Percentiles rank a stretch among this genome's conserved stretches.
phyloP scores from a whole-genome alignment of 2,113 vertebrate genomes.

The Lethenteron reissneri region DNA sequence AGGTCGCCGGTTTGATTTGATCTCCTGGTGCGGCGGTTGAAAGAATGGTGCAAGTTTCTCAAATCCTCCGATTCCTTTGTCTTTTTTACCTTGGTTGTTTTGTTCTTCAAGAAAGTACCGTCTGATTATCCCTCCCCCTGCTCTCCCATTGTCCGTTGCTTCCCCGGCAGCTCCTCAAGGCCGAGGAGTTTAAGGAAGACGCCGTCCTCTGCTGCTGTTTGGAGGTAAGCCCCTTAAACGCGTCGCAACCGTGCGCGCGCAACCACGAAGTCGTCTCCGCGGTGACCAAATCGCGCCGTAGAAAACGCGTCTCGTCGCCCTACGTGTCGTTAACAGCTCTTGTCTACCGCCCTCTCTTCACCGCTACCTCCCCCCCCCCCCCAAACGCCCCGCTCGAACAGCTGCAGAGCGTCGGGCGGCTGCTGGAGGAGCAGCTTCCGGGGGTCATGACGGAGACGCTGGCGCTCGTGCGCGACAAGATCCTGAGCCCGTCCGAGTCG shows the following conservation, averaged over 20 bases:
- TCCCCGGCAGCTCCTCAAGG: constrained; percentile 54
- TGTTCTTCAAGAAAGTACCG: too few species aligned
- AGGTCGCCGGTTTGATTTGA: too few species aligned
- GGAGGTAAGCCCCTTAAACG: constrained; percentile 40
- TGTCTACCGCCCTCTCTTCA: neutral
- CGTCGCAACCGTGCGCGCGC: constrained; percentile 1
- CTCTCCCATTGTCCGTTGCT: constrained; percentile 9
- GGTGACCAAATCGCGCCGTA: neutral
- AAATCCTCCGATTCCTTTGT: too few species aligned
- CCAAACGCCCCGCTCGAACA: constrained; percentile 20
- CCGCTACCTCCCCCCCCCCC: neutral
- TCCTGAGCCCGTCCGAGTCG: constrained; percentile 75
- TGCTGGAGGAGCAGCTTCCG: constrained; percentile 86
- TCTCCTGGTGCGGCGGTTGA: too few species aligned
- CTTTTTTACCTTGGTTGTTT: too few species aligned
- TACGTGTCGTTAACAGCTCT: neutral
- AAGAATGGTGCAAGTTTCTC: too few species aligned
- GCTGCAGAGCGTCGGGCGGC: constrained; percentile 72
- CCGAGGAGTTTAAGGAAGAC: constrained; percentile 77
- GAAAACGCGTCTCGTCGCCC: too few species aligned
- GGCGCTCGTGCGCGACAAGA: constrained; percentile 70
- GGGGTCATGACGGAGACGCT: constrained; percentile 92
- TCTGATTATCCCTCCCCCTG: too few species aligned
- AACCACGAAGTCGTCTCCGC: neutral
- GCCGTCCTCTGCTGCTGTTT: constrained; percentile 90